These are phyloP conservation scores for Pteruthius melanotis DNA, from an alignment of 2,113 vertebrate species.

Conservation along the genomic window DNA sequence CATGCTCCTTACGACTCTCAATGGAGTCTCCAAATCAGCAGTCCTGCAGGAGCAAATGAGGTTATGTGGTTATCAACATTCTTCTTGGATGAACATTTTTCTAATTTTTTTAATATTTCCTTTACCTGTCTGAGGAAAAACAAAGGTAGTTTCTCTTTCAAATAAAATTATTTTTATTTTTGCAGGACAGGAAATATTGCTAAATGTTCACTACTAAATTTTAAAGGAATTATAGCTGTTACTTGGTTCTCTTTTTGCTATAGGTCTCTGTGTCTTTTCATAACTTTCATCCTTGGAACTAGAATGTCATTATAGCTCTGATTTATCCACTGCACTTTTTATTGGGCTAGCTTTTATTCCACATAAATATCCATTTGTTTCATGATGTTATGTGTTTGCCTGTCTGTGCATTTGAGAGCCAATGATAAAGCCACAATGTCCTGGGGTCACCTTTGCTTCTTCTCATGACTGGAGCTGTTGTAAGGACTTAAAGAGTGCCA, in stretches of 20 bases:
- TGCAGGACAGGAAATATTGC: neutral
- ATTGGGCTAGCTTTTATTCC: neutral
- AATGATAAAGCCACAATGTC: fast-evolving
- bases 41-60: neutral
- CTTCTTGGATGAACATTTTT: neutral
- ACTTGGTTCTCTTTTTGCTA: neutral
- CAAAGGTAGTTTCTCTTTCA: neutral
- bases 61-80: neutral
- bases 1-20: neutral
- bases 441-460: neutral
- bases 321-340: neutral
- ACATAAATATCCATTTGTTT: neutral
- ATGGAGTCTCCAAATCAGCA: neutral
- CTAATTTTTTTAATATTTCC: neutral
- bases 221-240: neutral
- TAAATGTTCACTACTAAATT: neutral
- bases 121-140: neutral
- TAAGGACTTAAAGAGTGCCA: neutral
- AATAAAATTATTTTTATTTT: neutral
- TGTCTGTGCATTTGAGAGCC: neutral
- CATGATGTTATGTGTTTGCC: neutral
- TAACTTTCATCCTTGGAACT: neutral
- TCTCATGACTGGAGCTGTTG: neutral
- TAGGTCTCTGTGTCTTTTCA: neutral
- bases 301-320: neutral